phyloP scores from a whole-genome alignment of 2,888 invertebrate species.

The Scelioninae gen. 1 region DNA sequence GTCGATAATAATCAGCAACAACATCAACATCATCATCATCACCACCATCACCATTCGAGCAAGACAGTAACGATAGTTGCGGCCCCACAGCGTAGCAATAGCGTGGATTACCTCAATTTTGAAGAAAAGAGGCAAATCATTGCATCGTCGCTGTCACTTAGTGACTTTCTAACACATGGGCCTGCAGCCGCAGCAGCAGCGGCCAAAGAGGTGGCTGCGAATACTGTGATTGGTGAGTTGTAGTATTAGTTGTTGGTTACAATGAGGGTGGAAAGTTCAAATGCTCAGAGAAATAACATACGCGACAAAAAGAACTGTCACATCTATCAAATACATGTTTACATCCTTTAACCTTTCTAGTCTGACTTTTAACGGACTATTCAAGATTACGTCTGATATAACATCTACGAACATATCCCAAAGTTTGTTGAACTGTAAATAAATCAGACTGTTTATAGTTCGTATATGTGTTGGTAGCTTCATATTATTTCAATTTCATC shows the following conservation, averaged over 20 bases:
- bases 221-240: conserved; percentile 84
- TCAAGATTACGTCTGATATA: no score
- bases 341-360: no score
- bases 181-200: conserved; percentile 86
- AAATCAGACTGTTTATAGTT: no score
- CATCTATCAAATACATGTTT: no score
- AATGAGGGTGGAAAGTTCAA: not conserved
- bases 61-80: conserved; percentile 88
- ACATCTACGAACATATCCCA: no score
- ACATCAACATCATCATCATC: conserved; percentile 76
- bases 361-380: no score
- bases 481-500: no score
- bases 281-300: no score
- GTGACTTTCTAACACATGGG: conserved; percentile 92
- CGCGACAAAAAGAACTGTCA: no score
- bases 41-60: conserved; percentile 78
- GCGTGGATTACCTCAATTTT: conserved; percentile 95
- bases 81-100: conserved; percentile 90
- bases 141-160: conserved; percentile 93
- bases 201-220: conserved; percentile 85
- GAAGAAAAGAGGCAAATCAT: conserved; percentile 94
- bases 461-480: no score
- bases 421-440: no score
- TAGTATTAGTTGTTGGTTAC: conserved; percentile 11
- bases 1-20: conserved; percentile 70